Evolutionary conservation across 1,140 invertebrate genomes (phyloP).

Genomic region (Neuroterus valhalla): DNA sequence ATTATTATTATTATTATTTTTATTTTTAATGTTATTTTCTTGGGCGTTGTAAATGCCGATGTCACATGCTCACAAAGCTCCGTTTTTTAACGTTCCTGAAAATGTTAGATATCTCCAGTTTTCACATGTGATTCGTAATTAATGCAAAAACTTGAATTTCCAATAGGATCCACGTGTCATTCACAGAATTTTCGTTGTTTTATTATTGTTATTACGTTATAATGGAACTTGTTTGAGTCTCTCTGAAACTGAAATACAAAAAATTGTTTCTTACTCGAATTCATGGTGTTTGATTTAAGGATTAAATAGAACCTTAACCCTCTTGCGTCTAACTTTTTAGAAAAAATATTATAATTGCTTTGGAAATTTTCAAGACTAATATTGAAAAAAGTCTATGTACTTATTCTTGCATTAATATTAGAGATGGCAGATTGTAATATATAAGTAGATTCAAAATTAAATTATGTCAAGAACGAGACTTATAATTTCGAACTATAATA

Average conservation of each 20-base stretch:
- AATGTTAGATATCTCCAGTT: constrained; percentile 11
- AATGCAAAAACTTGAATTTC: constrained; percentile 21
- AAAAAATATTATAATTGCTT: no score
- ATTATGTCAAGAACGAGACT: no score
- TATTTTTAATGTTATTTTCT: constrained; percentile 41
- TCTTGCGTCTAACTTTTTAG: no score
- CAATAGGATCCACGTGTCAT: constrained; percentile 13
- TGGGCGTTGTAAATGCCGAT: constrained; percentile 51
- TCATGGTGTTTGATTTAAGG: not conserved
- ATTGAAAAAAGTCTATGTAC: no score
- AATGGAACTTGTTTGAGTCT: constrained; percentile 53
- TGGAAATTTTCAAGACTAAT: no score
- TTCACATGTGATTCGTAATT: constrained; percentile 34
- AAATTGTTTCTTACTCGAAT: constrained; percentile 57
- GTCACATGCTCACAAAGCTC: constrained; percentile 44
- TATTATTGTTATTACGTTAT: constrained; percentile 60
- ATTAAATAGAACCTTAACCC: no score
- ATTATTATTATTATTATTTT: constrained; percentile 49
- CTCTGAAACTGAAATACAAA: constrained; percentile 59
- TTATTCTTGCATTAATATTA: no score
- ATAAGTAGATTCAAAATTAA: no score
- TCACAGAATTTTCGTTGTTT: constrained; percentile 52
- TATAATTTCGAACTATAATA: no score
- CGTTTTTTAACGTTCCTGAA: constrained; percentile 34
- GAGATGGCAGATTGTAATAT: no score